Evolutionary conservation across 2,797 vertebrate species (phyloP), one percentile per base, ranked within the genome.

Genomic region (Cyclopterus lumpus): DNA sequence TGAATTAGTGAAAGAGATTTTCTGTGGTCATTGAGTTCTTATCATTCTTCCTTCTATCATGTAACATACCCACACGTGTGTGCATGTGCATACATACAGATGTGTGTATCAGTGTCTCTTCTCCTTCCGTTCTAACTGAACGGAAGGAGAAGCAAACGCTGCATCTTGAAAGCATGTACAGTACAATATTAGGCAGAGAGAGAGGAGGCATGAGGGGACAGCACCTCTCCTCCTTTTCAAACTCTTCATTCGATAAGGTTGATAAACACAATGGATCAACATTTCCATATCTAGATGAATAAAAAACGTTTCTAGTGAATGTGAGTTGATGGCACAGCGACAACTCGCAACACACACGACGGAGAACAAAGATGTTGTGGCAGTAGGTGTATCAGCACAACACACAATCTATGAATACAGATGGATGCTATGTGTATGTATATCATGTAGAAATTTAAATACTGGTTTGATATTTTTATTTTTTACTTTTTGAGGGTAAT

Each of bases 91-190:
- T 38, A n/a, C n/a, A n/a, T n/a, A 85, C 82, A 83, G 69, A 24
- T 76, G 71, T 72, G 30, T 68, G 28, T 73, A 64, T 79, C 67
- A 82, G 77, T 80, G 74, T 83, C 71, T 71, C 80, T 58, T 73
- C 74, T 60, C 73, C 79, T 57, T 75, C 79, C 61, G 11, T 57
- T 82, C 62, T 24, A 63, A 67, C 85, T 89, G 77, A 83, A 83
- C 73, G 80, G 84, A 88, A 89, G 70, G 58, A 83, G 84, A 88
- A 89, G 70, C 58, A 83, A 75, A 76, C 73, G 14, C 48, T 16
- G 48, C 80, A 66, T 61, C 54, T 69, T 24, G 18, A 58, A 59
- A 30, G 51, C 14, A 30, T 60, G 38, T 74, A 71, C 38, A 67
- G 53, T 54, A 24, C 55, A 42, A 65, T 68, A 57, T 67, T 49